phyloP scores from a whole-genome alignment of 2,113 vertebrate genomes.

The Cyprinus carpio region DNA sequence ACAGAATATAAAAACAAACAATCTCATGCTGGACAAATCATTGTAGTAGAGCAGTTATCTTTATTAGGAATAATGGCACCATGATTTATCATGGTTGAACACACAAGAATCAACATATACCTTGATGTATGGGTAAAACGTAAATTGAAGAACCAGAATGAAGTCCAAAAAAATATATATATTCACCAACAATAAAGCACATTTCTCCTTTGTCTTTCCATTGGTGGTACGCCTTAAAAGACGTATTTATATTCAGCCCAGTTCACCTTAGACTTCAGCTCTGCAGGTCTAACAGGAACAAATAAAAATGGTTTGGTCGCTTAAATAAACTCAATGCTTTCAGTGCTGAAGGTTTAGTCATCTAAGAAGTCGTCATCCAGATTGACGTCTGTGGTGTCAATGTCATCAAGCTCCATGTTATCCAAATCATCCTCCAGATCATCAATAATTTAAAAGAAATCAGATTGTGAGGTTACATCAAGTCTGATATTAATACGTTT shows the following conservation, averaged over 20 bases:
- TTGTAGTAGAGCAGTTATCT: conserved; percentile 13
- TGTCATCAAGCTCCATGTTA: conserved; percentile 95
- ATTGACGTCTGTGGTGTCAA: conserved; percentile 95
- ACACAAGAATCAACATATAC: conserved; percentile 44
- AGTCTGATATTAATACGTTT: conserved; percentile 37
- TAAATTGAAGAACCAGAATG: conserved; percentile 26
- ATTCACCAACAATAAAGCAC: background rate
- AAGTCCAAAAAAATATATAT: conserved; percentile 1
- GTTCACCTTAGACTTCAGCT: background rate
- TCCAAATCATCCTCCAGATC: conserved; percentile 94
- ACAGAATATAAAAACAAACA: background rate
- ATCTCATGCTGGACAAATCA: background rate
- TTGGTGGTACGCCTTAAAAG: background rate
- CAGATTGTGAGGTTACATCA: background rate
- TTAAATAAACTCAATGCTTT: conserved; percentile 51
- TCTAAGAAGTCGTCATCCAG: conserved; percentile 93
- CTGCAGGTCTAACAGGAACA: background rate
- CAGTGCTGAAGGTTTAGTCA: conserved; percentile 70
- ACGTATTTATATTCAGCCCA: background rate
- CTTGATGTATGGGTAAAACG: conserved; percentile 28
- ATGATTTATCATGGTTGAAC: conserved; percentile 18
- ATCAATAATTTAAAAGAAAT: conserved; percentile 74
- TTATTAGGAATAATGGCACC: conserved; percentile 43
- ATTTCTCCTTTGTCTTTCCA: background rate
- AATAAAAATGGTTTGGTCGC: conserved; percentile 59